Percentiles rank a stretch among this genome's conserved stretches.
Conservation (phyloP, 2,888 invertebrate genomes). For the Ectemnius lituratus region DNA sequence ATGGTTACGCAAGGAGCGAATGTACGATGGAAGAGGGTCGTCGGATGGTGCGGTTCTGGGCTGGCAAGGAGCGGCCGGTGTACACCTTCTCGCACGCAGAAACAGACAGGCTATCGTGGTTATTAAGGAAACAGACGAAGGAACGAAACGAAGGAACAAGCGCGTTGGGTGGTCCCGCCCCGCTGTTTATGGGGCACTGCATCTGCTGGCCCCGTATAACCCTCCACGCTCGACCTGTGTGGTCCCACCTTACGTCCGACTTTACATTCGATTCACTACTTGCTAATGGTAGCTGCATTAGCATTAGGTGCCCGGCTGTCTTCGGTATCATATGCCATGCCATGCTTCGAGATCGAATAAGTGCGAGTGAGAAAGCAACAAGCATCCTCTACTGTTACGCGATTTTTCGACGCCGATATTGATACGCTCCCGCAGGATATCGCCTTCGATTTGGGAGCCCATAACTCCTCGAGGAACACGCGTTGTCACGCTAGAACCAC, state of each 20-base stretch:
- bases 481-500: conserved; percentile 1
- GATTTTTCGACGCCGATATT: conserved; percentile 52
- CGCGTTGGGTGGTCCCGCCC: conserved; percentile 76
- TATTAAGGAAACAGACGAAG: conserved; percentile 74
- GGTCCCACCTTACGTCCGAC: conserved; percentile 72
- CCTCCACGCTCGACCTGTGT: conserved; percentile 72
- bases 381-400: conserved; percentile 42
- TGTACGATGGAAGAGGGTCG: too few species aligned
- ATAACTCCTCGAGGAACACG: neutral
- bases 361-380: too few species aligned
- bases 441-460: neutral
- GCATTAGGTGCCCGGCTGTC: conserved; percentile 61
- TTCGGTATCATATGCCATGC: conserved; percentile 37
- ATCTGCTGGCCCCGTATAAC: conserved; percentile 72
- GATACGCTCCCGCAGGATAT: conserved; percentile 2
- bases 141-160: conserved; percentile 62
- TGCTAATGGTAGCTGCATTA: conserved; percentile 73
- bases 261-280: conserved; percentile 75
- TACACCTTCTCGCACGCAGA: conserved; percentile 48
- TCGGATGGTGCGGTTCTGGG: neutral
- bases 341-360: neutral
- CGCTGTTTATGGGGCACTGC: conserved; percentile 76
- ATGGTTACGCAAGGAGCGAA: too few species aligned
- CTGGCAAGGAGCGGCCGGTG: conserved; percentile 2
- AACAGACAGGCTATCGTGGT: conserved; percentile 68